A percentile compares a stretch with the other conserved stretches of the same genome.
These are phyloP conservation scores for Trichoplusia ni DNA, from an alignment of 1,140 invertebrate species.

Conservation along the genomic window DNA sequence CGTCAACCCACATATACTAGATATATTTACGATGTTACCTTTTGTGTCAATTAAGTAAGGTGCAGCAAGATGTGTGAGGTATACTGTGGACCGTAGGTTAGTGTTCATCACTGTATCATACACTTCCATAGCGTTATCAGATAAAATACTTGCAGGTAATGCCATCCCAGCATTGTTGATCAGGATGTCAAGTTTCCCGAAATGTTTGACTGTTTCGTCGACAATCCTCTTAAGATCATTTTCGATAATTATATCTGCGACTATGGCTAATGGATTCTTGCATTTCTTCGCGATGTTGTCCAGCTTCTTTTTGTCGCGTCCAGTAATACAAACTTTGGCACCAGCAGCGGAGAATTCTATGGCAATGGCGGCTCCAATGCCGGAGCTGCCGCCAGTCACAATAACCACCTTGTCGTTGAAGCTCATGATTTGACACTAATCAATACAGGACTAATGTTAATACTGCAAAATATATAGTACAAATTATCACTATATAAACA, in stretches of 20 bases:
- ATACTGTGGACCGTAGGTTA: slow-evolving; percentile 86
- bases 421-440: background rate
- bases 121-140: slow-evolving; percentile 76
- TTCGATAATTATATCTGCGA: slow-evolving; percentile 4
- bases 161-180: slow-evolving; percentile 28
- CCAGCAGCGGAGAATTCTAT: slow-evolving; percentile 19
- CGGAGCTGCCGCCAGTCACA: slow-evolving; percentile 29
- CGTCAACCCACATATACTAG: slow-evolving; percentile 75
- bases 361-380: slow-evolving; percentile 29
- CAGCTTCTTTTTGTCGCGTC: slow-evolving; percentile 6
- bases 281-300: background rate
- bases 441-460: too few relatives aligned
- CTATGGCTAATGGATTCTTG: background rate
- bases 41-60: slow-evolving; percentile 86
- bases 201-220: background rate
- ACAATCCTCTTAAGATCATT: slow-evolving; percentile 3
- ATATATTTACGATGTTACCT: slow-evolving; percentile 89
- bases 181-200: slow-evolving; percentile 22
- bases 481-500: too few relatives aligned
- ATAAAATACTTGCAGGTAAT: background rate
- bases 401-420: slow-evolving; percentile 22
- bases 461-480: too few relatives aligned
- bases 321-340: slow-evolving; percentile 4
- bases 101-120: slow-evolving; percentile 86
- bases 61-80: slow-evolving; percentile 86